phyloP scores from a whole-genome alignment of 1,140 invertebrate species.

The Microplitis demolitor region DNA sequence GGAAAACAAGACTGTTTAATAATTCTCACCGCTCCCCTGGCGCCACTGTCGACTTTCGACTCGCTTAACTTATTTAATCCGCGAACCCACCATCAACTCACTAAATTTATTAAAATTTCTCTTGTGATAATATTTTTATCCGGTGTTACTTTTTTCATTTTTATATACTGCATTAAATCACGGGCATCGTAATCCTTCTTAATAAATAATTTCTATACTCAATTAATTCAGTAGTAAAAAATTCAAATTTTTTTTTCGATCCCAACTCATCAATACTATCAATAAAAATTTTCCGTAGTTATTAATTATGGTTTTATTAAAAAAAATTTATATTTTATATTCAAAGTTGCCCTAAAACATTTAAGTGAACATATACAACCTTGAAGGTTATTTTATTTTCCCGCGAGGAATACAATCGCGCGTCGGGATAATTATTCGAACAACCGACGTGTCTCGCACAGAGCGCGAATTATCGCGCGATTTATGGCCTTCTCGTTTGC shows the following conservation, averaged over 20 bases:
- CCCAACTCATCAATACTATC: no score
- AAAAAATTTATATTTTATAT: no score
- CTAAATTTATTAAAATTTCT: constrained; percentile 48
- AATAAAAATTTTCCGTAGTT: no score
- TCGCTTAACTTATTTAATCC: constrained; percentile 51
- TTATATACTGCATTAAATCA: no score
- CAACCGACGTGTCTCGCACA: constrained; percentile 34
- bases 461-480: constrained; percentile 34
- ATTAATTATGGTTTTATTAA: no score
- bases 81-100: constrained; percentile 27
- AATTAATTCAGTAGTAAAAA: no score
- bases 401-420: constrained; percentile 28
- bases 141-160: not conserved
- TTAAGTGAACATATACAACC: constrained; percentile 10
- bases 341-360: constrained; percentile 9
- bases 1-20: constrained; percentile 62
- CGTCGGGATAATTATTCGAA: constrained; percentile 32
- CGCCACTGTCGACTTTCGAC: constrained; percentile 45
- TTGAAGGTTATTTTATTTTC: constrained; percentile 24
- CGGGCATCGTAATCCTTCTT: no score
- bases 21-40: constrained; percentile 57
- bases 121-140: constrained; percentile 11
- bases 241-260: no score
- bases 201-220: no score
- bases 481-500: constrained; percentile 32